These are phyloP conservation scores for Noctua janthina DNA, from an alignment of 2,888 invertebrate genomes.

Conservation along the genomic window DNA sequence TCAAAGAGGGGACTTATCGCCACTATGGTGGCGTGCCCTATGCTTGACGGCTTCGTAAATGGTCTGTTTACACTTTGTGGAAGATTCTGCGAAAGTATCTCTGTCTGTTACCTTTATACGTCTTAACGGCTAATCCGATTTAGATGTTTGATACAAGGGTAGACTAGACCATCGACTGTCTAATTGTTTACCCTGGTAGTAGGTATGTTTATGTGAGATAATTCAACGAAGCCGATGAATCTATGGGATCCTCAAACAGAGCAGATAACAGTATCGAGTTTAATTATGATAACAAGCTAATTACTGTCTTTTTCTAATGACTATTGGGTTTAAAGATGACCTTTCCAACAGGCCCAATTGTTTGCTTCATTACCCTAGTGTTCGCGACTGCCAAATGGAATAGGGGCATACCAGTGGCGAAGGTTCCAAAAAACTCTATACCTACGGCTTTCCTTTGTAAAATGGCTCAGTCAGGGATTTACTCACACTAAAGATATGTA, in stretches of 20 bases:
- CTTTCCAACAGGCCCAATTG: neutral
- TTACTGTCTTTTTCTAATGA: constrained; percentile 14
- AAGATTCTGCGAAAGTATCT: too few relatives aligned
- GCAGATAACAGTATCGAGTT: constrained; percentile 5
- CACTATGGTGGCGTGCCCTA: too few relatives aligned
- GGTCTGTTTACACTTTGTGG: too few relatives aligned
- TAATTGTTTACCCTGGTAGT: neutral
- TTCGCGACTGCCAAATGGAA: neutral
- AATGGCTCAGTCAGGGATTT: too few relatives aligned
- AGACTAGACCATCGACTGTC: neutral
- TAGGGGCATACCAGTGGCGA: neutral
- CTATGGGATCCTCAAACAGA: constrained; percentile 12
- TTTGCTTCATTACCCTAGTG: constrained; percentile 1
- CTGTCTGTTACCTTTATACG: too few relatives aligned
- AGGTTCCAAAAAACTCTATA: too few relatives aligned
- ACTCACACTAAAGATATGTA: too few relatives aligned
- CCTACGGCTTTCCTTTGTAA: too few relatives aligned
- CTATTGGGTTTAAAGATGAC: neutral
- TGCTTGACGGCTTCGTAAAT: too few relatives aligned
- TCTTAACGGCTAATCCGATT: too few relatives aligned
- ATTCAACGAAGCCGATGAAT: neutral
- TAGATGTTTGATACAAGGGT: too few relatives aligned
- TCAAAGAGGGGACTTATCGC: too few relatives aligned
- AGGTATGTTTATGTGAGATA: neutral
- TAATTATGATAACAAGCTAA: constrained; percentile 9